These are phyloP conservation scores for Taeniopygia guttata DNA, from an alignment of 2,797 vertebrate genomes.

Conservation along the genomic window DNA sequence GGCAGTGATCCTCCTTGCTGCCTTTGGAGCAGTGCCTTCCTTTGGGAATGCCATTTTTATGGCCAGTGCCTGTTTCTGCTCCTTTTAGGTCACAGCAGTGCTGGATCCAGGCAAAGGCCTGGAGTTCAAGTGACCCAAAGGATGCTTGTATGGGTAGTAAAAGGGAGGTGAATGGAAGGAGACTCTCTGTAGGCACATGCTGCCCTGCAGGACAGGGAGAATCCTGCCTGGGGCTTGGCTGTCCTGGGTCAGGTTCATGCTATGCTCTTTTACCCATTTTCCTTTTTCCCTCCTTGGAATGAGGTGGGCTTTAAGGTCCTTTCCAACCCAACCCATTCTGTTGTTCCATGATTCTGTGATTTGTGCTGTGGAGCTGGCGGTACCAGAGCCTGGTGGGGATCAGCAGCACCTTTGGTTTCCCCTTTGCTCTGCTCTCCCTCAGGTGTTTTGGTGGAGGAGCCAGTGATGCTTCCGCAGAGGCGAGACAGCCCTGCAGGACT, in stretches of 20 bases:
- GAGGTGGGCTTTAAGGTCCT: not conserved
- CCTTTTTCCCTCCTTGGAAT: not conserved
- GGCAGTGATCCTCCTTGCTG: not conserved
- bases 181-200: rapidly evolving
- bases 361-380: not conserved
- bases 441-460: not conserved
- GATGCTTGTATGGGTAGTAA: rapidly evolving
- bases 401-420: not conserved
- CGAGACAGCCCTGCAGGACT: not conserved
- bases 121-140: not conserved
- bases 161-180: not conserved
- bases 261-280: not conserved
- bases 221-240: not conserved
- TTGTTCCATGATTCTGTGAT: not conserved
- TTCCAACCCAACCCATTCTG: not conserved
- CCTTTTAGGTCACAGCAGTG: rapidly evolving
- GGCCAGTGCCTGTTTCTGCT: not conserved
- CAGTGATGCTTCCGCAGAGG: not conserved
- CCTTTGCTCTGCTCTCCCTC: not conserved
- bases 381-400: not conserved
- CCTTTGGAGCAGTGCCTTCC: not conserved
- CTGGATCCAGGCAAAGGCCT: not conserved
- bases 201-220: not conserved
- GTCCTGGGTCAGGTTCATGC: not conserved
- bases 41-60: not conserved